These are phyloP conservation scores for Erpobdella octoculata DNA, from an alignment of 2,888 invertebrate genomes.

Conservation along the genomic window DNA sequence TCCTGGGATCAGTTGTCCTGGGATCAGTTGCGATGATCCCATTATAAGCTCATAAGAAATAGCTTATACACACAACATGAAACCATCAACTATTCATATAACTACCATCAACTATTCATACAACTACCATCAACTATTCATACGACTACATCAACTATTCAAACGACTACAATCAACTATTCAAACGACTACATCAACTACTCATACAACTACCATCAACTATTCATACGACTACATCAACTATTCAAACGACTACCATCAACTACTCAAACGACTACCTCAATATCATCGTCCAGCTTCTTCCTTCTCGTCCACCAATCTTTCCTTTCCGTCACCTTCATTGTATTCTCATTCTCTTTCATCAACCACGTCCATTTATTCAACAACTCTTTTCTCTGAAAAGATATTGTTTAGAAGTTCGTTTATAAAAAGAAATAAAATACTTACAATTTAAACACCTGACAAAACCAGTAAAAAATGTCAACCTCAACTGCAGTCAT, in stretches of 20 bases:
- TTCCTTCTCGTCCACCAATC: conserved; percentile 43
- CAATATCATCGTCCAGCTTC: conserved; percentile 40
- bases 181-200: too few relatives aligned
- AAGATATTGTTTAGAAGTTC: not conserved
- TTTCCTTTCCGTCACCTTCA: conserved; percentile 39
- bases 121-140: too few relatives aligned
- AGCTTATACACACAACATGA: too few relatives aligned
- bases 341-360: conserved; percentile 37
- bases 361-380: conserved; percentile 40
- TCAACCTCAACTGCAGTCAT: conserved; percentile 37
- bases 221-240: not conserved
- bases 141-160: too few relatives aligned
- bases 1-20: too few relatives aligned
- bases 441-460: not conserved
- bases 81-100: too few relatives aligned
- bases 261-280: conserved; percentile 31
- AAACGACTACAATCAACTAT: too few relatives aligned
- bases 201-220: too few relatives aligned
- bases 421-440: not conserved
- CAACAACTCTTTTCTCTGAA: conserved; percentile 34
- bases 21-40: too few relatives aligned
- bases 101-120: too few relatives aligned
- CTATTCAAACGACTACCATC: not conserved
- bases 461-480: conserved; percentile 18
- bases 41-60: too few relatives aligned